Evolutionary conservation across 23 tunicate genomes (phyloP), one percentile per base, ranked within the genome.

Genomic region (Clavelina lepadiformis): DNA sequence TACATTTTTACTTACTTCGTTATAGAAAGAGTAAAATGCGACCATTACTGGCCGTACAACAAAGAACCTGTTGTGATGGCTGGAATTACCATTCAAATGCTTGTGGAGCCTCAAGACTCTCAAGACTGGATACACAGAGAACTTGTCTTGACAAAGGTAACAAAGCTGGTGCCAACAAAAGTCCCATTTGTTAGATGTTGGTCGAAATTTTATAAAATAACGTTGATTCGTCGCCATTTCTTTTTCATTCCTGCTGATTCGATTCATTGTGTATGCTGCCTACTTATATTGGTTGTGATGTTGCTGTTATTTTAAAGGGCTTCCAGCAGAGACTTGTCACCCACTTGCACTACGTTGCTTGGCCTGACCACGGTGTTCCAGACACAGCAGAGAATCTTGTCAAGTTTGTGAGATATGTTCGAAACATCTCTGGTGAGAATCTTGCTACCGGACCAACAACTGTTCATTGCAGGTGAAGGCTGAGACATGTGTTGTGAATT

Each of bases 301-400:
- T n/a, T n/a, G n/a, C n/a, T n/a, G n/a, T n/a, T n/a, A n/a, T n/a
- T n/a, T n/a, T n/a, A n/a, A n/a, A n/a, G n/a, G n/a, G n/a, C n/a
- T n/a, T n/a, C n/a, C n/a, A n/a, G n/a, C n/a, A n/a, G n/a, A n/a
- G 97, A 11, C 46, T 71, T 5, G 61, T 89, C 41, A 76, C 78
- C 4, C 97, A 93, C 38, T 93, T 64, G 58, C 92, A 93, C 57
- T 93, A 83, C 93, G 85, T 88, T 7, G 94, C 74, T 18, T 93
- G 98, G 98, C 94, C 94, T 5, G 98, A 93, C 51, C 92, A 93
- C 50, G 94, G 98, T 8, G 98, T 93, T 30, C 98, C 98, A 13
- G 82, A 78, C 60, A 64, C 93, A 2, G 35, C 82, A 5, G 88
- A 83, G 45, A 71, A 85, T 2, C 53, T 93, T 54, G 94, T 93